Percentiles rank a stretch among this genome's conserved stretches.
phyloP scores from a whole-genome alignment of 2,888 invertebrate genomes.

The Pandemis corylana region DNA sequence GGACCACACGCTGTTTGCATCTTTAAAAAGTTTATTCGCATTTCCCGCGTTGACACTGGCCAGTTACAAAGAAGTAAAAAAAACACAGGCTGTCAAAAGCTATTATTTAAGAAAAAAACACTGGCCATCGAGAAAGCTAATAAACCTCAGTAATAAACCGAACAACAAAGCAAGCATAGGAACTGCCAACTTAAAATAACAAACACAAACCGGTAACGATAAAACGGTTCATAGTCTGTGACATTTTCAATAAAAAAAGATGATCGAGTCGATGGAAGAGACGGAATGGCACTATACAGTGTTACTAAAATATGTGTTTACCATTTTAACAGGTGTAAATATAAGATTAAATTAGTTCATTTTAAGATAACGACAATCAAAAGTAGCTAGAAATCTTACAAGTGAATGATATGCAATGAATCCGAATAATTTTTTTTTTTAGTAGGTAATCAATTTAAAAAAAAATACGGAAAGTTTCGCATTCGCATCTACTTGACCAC shows the following conservation, averaged over 20 bases:
- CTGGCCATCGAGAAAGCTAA: slow-evolving; percentile 48
- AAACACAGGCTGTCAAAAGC: slow-evolving; percentile 13
- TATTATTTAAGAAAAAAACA: slow-evolving; percentile 42
- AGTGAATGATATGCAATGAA: too few relatives aligned
- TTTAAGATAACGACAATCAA: too few relatives aligned
- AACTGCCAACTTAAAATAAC: slow-evolving; percentile 47
- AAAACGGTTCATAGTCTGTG: slow-evolving; percentile 67
- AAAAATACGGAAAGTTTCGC: too few relatives aligned
- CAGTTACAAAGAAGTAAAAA: background rate
- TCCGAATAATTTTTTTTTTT: too few relatives aligned
- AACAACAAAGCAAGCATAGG: slow-evolving; percentile 20
- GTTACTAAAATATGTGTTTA: background rate
- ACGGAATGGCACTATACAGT: slow-evolving; percentile 3
- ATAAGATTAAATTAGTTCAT: background rate
- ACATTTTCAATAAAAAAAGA: slow-evolving; percentile 78
- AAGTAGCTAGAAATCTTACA: too few relatives aligned
- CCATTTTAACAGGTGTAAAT: background rate
- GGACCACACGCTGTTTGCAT: slow-evolving; percentile 17
- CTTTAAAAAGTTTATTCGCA: slow-evolving; percentile 11
- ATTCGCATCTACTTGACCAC: too few relatives aligned
- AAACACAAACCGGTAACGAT: slow-evolving; percentile 73
- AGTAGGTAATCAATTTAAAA: too few relatives aligned
- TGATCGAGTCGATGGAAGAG: slow-evolving; percentile 50
- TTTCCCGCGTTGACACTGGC: slow-evolving; percentile 29
- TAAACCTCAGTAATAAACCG: slow-evolving; percentile 50